phyloP scores from a whole-genome alignment of 1,140 invertebrate species.

The Anoplolepis gracilipes region DNA sequence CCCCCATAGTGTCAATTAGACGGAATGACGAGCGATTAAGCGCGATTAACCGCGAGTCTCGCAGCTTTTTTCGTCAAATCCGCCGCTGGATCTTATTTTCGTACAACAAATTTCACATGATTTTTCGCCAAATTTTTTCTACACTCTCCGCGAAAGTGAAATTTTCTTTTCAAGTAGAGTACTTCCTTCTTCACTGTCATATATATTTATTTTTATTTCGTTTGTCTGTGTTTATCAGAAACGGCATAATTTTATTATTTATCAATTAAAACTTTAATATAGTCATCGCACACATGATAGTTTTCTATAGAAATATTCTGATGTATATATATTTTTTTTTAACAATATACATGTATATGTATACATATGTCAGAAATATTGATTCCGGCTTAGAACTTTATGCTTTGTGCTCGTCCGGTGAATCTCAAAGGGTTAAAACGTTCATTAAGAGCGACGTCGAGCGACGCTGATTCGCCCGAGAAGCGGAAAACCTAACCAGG shows the following conservation, averaged over 20 bases:
- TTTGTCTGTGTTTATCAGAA: not conserved
- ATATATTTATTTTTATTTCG: too few relatives aligned
- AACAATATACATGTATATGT: too few relatives aligned
- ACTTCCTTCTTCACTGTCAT: too few relatives aligned
- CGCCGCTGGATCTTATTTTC: not conserved
- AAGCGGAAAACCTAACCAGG: not conserved
- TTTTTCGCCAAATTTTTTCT: not conserved
- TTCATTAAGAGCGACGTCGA: slow-evolving; percentile 30
- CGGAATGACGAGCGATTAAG: slow-evolving; percentile 80
- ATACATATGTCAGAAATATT: slow-evolving; percentile 22
- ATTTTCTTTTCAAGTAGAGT: too few relatives aligned
- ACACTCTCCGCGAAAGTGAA: not conserved
- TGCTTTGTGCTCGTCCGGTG: not conserved
- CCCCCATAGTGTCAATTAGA: slow-evolving; percentile 81
- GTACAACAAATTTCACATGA: not conserved
- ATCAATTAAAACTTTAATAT: not conserved
- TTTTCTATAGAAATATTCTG: not conserved
- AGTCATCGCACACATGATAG: too few relatives aligned
- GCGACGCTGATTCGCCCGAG: slow-evolving; percentile 11
- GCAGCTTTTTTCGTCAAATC: slow-evolving; percentile 45
- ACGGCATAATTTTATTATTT: not conserved
- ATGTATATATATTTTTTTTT: too few relatives aligned
- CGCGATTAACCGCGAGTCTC: slow-evolving; percentile 70
- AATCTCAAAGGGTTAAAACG: slow-evolving; percentile 17
- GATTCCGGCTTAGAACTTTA: not conserved